Percentiles rank a stretch among this genome's conserved stretches.
These are phyloP conservation scores for Eublepharis macularius DNA, from an alignment of 2,113 vertebrate genomes.

Conservation along the genomic window DNA sequence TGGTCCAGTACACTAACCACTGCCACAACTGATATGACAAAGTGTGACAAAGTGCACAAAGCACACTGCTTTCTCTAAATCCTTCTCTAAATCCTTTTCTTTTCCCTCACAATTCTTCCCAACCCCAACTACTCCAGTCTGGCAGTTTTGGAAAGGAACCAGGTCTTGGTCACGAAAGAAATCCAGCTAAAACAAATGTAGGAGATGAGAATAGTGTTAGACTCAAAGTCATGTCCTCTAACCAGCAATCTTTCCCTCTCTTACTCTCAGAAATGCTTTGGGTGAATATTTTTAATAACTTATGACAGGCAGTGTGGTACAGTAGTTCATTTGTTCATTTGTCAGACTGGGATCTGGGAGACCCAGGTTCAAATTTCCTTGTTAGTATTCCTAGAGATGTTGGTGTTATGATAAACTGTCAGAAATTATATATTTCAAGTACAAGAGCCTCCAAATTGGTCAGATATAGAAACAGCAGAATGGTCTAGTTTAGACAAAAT, in stretches of 20 bases:
- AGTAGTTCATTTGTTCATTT: too few species aligned
- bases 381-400: background rate
- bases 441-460: too few species aligned
- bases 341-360: too few species aligned
- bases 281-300: background rate
- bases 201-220: slow-evolving; percentile 16
- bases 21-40: slow-evolving; percentile 31
- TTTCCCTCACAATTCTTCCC: slow-evolving; percentile 56
- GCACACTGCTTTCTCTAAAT: slow-evolving; percentile 46
- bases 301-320: background rate
- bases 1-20: slow-evolving; percentile 23
- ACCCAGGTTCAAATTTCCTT: too few species aligned
- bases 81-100: slow-evolving; percentile 55
- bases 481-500: background rate
- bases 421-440: too few species aligned
- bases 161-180: slow-evolving; percentile 29
- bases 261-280: background rate
- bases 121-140: slow-evolving; percentile 12
- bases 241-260: background rate
- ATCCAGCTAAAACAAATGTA: slow-evolving; percentile 12
- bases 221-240: background rate
- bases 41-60: background rate
- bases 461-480: background rate
- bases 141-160: slow-evolving; percentile 38
- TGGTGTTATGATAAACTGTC: background rate